phyloP scores from a whole-genome alignment of 2,113 vertebrate genomes.

The Corythornis cristatus region DNA sequence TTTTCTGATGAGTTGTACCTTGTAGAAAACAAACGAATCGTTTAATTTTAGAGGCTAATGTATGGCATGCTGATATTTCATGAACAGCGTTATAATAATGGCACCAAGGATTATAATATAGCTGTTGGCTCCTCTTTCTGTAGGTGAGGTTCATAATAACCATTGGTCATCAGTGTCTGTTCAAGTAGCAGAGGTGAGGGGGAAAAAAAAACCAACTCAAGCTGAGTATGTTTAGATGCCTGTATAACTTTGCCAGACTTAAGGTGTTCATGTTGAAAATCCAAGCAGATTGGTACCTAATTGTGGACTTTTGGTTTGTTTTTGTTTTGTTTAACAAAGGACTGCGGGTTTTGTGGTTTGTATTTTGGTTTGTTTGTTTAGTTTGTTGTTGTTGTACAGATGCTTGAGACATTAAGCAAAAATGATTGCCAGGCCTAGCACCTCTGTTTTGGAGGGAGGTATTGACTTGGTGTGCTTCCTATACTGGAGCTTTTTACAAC shows the following conservation, averaged over 20 bases:
- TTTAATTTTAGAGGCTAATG: background rate
- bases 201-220: background rate
- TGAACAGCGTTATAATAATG: too few species aligned
- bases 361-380: too few species aligned
- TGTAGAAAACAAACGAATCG: background rate
- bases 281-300: background rate
- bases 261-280: background rate
- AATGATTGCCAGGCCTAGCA: background rate
- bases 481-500: background rate
- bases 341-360: too few species aligned
- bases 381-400: background rate
- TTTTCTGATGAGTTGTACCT: rapidly evolving
- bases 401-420: background rate
- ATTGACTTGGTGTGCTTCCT: background rate
- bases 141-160: background rate
- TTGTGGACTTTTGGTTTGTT: background rate
- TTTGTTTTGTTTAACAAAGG: background rate
- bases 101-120: background rate
- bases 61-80: background rate
- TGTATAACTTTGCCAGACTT: background rate
- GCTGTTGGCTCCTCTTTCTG: background rate
- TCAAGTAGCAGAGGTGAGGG: background rate
- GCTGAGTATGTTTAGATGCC: background rate
- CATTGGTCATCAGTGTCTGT: background rate
- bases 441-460: background rate